Percentiles rank a stretch among this genome's conserved stretches.
Evolutionary conservation across 2,888 invertebrate species (phyloP).

Genomic region (Pterostichus madidus): DNA sequence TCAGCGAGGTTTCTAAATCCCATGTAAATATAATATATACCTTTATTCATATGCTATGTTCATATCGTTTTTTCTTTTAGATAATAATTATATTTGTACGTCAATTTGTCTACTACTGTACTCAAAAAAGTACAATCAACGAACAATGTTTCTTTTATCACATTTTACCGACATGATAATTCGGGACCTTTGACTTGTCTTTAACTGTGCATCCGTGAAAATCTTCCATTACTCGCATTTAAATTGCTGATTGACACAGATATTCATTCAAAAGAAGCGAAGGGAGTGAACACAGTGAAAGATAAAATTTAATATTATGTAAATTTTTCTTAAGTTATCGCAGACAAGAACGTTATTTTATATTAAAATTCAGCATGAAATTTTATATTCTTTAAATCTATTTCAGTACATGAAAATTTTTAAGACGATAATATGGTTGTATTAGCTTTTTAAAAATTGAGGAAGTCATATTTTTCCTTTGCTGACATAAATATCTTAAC

Average conservation of each 20-base stretch:
- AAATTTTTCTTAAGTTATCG: constrained; percentile 17
- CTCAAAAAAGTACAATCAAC: neutral
- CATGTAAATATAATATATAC: no score
- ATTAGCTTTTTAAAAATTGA: no score
- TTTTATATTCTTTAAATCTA: constrained; percentile 29
- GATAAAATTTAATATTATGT: constrained; percentile 46
- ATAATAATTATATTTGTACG: no score
- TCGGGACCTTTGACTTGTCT: constrained; percentile 4
- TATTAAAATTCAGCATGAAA: constrained; percentile 46
- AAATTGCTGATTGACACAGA: constrained; percentile 37
- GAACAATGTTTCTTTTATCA: constrained; percentile 10
- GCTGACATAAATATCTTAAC: no score
- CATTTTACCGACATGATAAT: neutral
- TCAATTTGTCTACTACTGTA: no score
- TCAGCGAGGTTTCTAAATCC: no score
- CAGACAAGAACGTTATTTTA: neutral
- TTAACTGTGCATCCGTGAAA: constrained; percentile 3
- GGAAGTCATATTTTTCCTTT: no score
- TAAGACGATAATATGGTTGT: no score
- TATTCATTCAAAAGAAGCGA: constrained; percentile 31
- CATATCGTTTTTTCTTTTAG: no score
- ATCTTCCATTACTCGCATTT: constrained; percentile 29
- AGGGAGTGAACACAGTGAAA: constrained; percentile 10
- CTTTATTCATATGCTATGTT: no score
- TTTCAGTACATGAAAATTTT: neutral